phyloP scores from a whole-genome alignment of 2,797 vertebrate species.

The Ispidina picta region DNA sequence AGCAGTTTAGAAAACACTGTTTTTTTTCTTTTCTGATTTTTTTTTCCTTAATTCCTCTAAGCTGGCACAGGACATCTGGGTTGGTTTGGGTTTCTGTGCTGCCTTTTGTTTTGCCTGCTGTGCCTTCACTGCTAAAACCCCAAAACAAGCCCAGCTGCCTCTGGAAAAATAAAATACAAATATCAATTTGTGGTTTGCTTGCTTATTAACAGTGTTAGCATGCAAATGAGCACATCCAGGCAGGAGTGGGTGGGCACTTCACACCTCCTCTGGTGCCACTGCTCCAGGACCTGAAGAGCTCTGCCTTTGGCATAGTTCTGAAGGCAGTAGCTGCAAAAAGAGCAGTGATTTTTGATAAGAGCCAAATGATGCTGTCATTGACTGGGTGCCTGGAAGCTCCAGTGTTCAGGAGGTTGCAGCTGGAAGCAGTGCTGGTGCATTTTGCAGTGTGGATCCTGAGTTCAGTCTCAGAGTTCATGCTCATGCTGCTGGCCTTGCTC shows the following conservation, averaged over 20 bases:
- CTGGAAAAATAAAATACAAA: background rate
- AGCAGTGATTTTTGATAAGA: background rate
- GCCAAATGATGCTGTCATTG: background rate
- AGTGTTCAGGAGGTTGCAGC: background rate
- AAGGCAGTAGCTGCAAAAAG: background rate
- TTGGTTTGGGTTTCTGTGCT: background rate
- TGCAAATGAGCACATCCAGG: slow-evolving; percentile 47
- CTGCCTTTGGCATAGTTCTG: background rate
- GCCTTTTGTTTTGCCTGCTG: slow-evolving; percentile 17
- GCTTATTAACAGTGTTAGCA: slow-evolving; percentile 18
- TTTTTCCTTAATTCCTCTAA: slow-evolving; percentile 22
- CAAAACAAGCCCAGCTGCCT: slow-evolving; percentile 40
- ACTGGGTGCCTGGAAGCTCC: background rate
- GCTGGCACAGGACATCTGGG: slow-evolving; percentile 1
- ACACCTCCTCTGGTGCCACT: slow-evolving; percentile 20
- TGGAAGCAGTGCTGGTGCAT: background rate
- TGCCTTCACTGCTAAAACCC: slow-evolving; percentile 8
- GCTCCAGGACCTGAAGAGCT: background rate
- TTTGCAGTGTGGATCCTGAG: background rate
- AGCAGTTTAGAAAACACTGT: slow-evolving; percentile 50
- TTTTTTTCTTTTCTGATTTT: background rate
- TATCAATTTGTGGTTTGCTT: background rate
- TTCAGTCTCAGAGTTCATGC: background rate
- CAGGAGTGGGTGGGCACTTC: slow-evolving; percentile 18
- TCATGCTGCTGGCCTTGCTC: background rate